Percentiles rank a stretch among this genome's conserved stretches.
Conservation (phyloP, 2,113 vertebrate genomes). For the Marmota flaviventris region DNA sequence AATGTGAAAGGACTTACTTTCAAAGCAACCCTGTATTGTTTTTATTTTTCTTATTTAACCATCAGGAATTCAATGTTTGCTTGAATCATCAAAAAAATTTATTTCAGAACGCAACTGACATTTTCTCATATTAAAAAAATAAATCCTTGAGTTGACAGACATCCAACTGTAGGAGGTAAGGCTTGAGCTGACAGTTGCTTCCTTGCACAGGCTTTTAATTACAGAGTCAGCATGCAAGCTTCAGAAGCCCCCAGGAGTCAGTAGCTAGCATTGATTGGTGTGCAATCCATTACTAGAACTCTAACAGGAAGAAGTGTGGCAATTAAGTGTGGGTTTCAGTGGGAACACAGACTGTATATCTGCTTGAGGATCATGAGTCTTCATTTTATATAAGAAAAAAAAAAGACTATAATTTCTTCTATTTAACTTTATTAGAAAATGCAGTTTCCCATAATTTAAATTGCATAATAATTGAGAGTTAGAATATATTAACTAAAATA, state of each 20-base stretch:
- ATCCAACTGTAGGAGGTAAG: conserved; percentile 64
- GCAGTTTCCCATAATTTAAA: background rate
- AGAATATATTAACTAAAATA: conserved; percentile 1
- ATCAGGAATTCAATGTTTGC: conserved; percentile 69
- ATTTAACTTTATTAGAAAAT: conserved; percentile 50
- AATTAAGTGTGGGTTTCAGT: conserved; percentile 17
- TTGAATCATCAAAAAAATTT: conserved; percentile 74
- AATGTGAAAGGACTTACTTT: conserved; percentile 43
- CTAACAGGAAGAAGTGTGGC: conserved; percentile 2
- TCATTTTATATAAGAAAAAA: background rate
- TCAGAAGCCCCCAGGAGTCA: conserved; percentile 37
- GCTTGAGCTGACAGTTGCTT: conserved; percentile 68
- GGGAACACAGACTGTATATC: background rate
- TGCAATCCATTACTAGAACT: background rate
- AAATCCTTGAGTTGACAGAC: conserved; percentile 76
- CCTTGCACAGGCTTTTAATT: conserved; percentile 75
- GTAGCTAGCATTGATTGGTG: conserved; percentile 34
- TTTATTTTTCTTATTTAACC: conserved; percentile 71
- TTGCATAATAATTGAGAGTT: conserved; percentile 16
- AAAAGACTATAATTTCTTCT: background rate
- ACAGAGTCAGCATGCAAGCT: conserved; percentile 70
- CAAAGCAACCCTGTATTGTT: conserved; percentile 41
- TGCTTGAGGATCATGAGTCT: background rate
- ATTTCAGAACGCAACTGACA: conserved; percentile 70
- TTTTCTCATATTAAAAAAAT: conserved; percentile 77